Evolutionary conservation across 2,797 vertebrate genomes (phyloP).

Genomic region (Anguilla anguilla): DNA sequence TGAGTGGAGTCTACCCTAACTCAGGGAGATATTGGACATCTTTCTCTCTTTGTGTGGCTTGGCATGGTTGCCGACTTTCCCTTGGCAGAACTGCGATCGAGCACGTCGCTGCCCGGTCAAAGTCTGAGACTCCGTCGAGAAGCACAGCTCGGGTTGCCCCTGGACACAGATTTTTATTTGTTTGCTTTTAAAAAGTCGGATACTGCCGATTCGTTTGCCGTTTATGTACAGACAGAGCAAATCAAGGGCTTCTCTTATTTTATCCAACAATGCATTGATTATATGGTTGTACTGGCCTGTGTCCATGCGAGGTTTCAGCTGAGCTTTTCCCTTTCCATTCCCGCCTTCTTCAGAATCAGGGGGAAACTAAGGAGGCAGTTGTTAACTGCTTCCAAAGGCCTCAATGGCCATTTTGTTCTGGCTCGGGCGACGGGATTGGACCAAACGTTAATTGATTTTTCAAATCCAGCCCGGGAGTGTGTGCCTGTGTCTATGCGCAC

Average conservation of each 20-base stretch:
- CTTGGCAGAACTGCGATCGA: neutral
- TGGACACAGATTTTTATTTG: neutral
- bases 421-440: slow-evolving; percentile 42
- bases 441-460: slow-evolving; percentile 40
- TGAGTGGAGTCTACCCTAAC: neutral
- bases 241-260: neutral
- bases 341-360: slow-evolving; percentile 27
- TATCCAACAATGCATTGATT: neutral
- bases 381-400: slow-evolving; percentile 56
- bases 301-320: neutral
- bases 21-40: neutral
- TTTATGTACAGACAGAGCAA: neutral
- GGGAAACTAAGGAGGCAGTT: slow-evolving; percentile 39
- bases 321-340: slow-evolving; percentile 31
- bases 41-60: neutral
- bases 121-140: neutral
- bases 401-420: slow-evolving; percentile 66
- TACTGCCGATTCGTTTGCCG: neutral
- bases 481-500: slow-evolving; percentile 49
- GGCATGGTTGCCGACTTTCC: neutral
- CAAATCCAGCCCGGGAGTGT: slow-evolving; percentile 25
- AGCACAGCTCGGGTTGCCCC: neutral
- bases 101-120: neutral
- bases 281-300: neutral
- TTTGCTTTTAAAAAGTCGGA: neutral